Base-by-base conservation (phyloP, 2,888 invertebrate species). In the Zygaena filipendulae region DNA sequence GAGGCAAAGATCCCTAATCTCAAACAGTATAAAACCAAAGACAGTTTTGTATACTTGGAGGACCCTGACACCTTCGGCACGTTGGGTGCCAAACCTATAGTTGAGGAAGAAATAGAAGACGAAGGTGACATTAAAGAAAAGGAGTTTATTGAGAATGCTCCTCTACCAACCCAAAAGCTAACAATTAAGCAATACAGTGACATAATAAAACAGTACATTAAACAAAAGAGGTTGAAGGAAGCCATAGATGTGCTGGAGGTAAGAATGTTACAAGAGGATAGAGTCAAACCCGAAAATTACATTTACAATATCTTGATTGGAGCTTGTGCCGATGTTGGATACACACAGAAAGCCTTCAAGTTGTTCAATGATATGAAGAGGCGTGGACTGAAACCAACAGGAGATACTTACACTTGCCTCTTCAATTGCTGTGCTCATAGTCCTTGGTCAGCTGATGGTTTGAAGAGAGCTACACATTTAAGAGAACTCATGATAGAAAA, bases 391-490 rank as follows among this genome's bases (percentile, higher is more conserved):
- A 74, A 79, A 39, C 85, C 87, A 0, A 87, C 86, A 13, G 84
- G 83, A 0, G 86, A 88, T 10, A 88, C 90, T 0, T 94, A 92
- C 49, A 94, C 94, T 0, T 89, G 90, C 34, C 75, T 97, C 13
- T 91, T 97, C 54, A 92, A 94, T 69, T 90, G 93, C 2, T 96
- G 95, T 62, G 86, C 92, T 0, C 91, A 92, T 57, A 88, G 88
- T 32, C 89, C 90, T 0, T 84, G 84, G 67, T 67, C 79, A 2
- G 58, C 70, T 23, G 85, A 89, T 60, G 93, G 91, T 1, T 59
- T 95, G 20, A 72, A 82, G 27, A 81, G 85, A 54, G 89, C 94
- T 0, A 77, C 67, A 11, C 66, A 84, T 35, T 69, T 97, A 26
- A 75, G 87, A 29, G 67, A 85, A 32, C 66, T 85, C 3, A 88